These are phyloP conservation scores for Calyptommatus sinebrachiatus DNA, from an alignment of 2,113 vertebrate genomes.

Conservation along the genomic window DNA sequence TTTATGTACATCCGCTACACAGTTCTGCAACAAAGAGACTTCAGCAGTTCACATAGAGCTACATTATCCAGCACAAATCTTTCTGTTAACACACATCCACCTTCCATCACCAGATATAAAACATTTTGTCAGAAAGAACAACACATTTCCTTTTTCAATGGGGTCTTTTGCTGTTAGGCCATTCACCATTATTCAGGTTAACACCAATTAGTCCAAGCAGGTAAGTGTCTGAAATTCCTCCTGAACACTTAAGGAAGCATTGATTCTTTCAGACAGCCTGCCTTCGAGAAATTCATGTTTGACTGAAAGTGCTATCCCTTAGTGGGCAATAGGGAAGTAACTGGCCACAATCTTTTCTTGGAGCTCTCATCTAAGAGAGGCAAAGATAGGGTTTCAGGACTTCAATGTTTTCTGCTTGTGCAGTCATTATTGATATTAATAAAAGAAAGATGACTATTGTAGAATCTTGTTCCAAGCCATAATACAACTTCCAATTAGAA, in stretches of 20 bases:
- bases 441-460: not conserved
- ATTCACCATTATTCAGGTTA: conserved; percentile 41
- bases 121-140: conserved; percentile 32
- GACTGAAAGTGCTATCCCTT: conserved; percentile 67
- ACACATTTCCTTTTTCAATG: conserved; percentile 43
- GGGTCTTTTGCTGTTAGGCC: conserved; percentile 31
- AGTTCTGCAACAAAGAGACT: conserved; percentile 7
- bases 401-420: conserved; percentile 35
- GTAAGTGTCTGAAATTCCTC: conserved; percentile 37
- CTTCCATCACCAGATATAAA: not conserved
- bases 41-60: not conserved
- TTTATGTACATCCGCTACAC: not conserved
- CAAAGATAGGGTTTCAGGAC: conserved; percentile 43
- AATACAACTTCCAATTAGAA: too few species aligned
- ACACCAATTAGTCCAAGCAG: conserved; percentile 54
- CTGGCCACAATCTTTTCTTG: conserved; percentile 40
- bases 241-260: conserved; percentile 15
- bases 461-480: too few species aligned
- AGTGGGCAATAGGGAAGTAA: conserved; percentile 63
- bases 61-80: not conserved
- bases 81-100: conserved; percentile 45
- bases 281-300: conserved; percentile 62
- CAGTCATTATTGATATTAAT: not conserved
- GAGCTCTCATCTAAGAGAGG: conserved; percentile 42
- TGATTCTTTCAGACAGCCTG: conserved; percentile 29